Conservation (phyloP, 1,140 invertebrate species). For the Aradophagus sp. region DNA sequence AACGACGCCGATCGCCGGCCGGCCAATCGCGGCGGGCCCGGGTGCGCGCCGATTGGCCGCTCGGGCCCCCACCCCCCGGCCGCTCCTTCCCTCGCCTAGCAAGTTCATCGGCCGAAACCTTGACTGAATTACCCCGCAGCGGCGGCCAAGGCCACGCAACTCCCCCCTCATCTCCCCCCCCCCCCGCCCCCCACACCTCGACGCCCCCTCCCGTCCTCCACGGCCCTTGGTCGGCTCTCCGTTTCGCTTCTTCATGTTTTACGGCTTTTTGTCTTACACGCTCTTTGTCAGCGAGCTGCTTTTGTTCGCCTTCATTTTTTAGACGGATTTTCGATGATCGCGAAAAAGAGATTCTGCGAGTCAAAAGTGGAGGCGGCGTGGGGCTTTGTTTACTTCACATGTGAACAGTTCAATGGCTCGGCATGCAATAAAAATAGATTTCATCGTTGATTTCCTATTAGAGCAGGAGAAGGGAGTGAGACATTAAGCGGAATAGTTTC, state of each 20-base stretch:
- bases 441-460: too few species aligned
- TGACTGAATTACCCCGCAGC: slow-evolving; percentile 82
- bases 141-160: slow-evolving; percentile 77
- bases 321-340: too few species aligned
- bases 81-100: slow-evolving; percentile 23
- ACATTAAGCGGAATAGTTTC: too few species aligned
- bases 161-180: slow-evolving; percentile 48
- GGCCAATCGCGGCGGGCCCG: slow-evolving; percentile 62
- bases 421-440: too few species aligned
- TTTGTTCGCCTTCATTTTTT: too few species aligned
- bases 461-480: too few species aligned
- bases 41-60: slow-evolving; percentile 64
- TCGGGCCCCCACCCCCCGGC: slow-evolving; percentile 34
- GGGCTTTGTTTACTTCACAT: too few species aligned
- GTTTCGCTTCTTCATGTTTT: slow-evolving; percentile 2
- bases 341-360: too few species aligned
- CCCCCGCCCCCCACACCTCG: slow-evolving; percentile 13
- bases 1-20: slow-evolving; percentile 59
- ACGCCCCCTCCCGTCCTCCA: slow-evolving; percentile 4
- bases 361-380: too few species aligned
- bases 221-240: slow-evolving; percentile 12
- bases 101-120: slow-evolving; percentile 81
- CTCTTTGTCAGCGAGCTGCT: too few species aligned
- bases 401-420: too few species aligned
- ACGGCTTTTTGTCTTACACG: slow-evolving; percentile 5